Evolutionary conservation across 2,113 vertebrate species (phyloP).

Genomic region (Phylloscopus whistleri): DNA sequence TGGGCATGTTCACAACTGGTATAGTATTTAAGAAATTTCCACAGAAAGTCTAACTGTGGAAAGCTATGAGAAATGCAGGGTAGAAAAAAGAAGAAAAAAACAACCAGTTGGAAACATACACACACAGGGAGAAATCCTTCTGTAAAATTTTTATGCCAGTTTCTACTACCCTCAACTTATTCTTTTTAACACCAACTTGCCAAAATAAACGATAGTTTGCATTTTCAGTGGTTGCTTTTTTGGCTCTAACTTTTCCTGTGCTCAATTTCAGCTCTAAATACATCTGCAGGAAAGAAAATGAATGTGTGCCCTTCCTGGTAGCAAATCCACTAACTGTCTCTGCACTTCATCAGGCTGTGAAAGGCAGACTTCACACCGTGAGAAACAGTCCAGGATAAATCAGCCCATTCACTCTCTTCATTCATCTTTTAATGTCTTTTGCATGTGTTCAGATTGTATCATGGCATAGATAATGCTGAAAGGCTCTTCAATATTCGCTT

Average conservation of each 20-base stretch:
- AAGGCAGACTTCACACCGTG: conserved; percentile 24
- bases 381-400: conserved; percentile 26
- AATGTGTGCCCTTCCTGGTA: conserved; percentile 28
- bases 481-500: neutral
- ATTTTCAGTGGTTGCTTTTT: neutral
- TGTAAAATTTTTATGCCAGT: neutral
- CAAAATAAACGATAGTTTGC: neutral
- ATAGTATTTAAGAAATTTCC: neutral
- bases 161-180: neutral
- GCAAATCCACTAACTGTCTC: conserved; percentile 37
- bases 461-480: neutral
- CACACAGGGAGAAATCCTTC: neutral
- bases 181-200: neutral
- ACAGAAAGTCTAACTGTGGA: neutral
- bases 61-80: neutral
- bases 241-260: neutral
- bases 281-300: neutral
- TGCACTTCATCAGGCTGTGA: conserved; percentile 43
- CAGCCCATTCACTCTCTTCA: conserved; percentile 13
- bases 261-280: conserved; percentile 8
- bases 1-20: neutral
- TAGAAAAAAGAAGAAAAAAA: neutral
- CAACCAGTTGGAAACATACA: neutral
- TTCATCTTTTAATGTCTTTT: conserved; percentile 38
- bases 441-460: neutral